Base-by-base conservation (phyloP, 2,113 vertebrate genomes). In the Columba janthina region DNA sequence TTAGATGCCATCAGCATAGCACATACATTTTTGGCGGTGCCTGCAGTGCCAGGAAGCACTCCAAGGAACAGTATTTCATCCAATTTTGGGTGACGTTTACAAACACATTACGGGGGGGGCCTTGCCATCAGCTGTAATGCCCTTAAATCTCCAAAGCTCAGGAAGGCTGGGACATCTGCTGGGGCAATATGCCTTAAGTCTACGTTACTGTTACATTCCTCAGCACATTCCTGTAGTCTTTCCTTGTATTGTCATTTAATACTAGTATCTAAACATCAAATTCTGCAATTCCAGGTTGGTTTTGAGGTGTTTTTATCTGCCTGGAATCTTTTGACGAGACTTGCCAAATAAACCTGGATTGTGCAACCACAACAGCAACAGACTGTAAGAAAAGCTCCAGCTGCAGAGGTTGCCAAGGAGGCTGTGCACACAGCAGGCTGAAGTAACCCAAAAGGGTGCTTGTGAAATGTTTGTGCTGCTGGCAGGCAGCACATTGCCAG, bases 391-490 rank as follows among this genome's bases (percentile, higher is more conserved):
- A 75, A 87, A 72, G 31, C 65, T 94, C 75, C 71, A 92, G 83
- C 90, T 89, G 90, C 92, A 93, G 88, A 83, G 70, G 58, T 12
- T 93, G 95, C 93, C 90, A 94, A 72, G 69, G 85, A 93, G 53
- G 77, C 90, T 75, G 64, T n/a, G 84, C 75, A 77, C 83, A 73
- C 46, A 28, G 67, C 66, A 66, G 67, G 65, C 96, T 74, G 61
- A 85, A 84, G 92, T 13, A 57, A 81, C 77, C 95, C 85, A 83
- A 96, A 93, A 96, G 94, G 88, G 79, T 65, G 72, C n/a, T 82
- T 93, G 93, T 94, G 93, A 94, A 95, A 89, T 83, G 94, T 72
- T 57, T 91, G 94, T 94, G 89, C 91, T 91, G 89, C 89, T 95
- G 94, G 92, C 66, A 74, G 92, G 85, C 94, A 77, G 85, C 61